phyloP scores from a whole-genome alignment of 2,797 vertebrate species.

The Psittacula echo region DNA sequence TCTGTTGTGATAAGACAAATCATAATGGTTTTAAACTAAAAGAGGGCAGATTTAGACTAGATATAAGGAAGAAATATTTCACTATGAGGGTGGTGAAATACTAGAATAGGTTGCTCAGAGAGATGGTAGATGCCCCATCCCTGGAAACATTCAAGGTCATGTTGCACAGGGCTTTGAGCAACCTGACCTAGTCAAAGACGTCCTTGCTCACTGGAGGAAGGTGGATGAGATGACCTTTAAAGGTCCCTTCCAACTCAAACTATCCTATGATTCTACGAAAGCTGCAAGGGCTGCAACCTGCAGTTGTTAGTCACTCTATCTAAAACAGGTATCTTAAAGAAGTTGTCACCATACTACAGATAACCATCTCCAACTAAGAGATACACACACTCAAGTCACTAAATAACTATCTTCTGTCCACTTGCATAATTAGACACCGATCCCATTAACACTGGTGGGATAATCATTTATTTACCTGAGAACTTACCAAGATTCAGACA shows the following conservation, averaged over 20 bases:
- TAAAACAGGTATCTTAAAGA: not conserved
- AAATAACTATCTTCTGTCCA: not conserved
- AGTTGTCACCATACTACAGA: not conserved
- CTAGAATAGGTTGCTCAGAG: not conserved
- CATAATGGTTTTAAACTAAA: not conserved
- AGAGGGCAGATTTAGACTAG: not conserved
- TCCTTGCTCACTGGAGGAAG: not conserved
- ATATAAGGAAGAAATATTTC: not conserved
- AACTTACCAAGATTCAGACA: not conserved
- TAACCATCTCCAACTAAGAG: not conserved
- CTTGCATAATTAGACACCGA: not conserved
- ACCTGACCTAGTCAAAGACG: not conserved
- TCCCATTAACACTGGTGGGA: accelerated
- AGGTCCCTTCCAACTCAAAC: not conserved
- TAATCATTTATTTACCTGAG: not conserved
- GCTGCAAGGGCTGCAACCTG: not conserved
- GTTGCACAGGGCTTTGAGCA: accelerated
- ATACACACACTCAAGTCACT: not conserved
- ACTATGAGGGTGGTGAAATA: not conserved
- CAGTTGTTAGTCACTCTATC: not conserved
- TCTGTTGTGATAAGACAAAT: not conserved
- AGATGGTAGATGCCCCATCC: not conserved
- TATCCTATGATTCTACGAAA: not conserved
- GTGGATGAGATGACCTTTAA: not conserved
- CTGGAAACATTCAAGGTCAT: not conserved